These are phyloP conservation scores for Montifringilla adamsi DNA, from an alignment of 2,113 vertebrate genomes.

Conservation along the genomic window DNA sequence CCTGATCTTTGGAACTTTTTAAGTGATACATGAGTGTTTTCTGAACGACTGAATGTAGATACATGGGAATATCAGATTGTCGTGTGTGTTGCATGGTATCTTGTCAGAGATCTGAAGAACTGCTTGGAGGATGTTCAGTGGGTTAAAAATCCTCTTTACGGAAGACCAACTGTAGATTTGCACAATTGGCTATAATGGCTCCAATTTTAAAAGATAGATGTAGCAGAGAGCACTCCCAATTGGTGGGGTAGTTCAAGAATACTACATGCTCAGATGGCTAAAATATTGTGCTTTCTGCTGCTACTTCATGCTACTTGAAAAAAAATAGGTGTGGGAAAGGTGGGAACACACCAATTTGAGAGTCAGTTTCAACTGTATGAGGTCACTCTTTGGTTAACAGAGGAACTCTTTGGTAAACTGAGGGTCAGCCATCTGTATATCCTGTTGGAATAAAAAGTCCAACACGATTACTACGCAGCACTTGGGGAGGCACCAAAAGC, in stretches of 20 bases:
- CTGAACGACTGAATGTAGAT: neutral
- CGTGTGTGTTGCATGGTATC: neutral
- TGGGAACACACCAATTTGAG: slow-evolving; percentile 18
- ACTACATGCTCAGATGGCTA: slow-evolving; percentile 46
- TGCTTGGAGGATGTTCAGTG: slow-evolving; percentile 58
- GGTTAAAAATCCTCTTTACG: slow-evolving; percentile 70
- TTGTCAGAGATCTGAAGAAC: slow-evolving; percentile 41
- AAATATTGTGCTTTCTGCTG: slow-evolving; percentile 65
- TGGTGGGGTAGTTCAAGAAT: slow-evolving; percentile 67
- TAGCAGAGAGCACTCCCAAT: slow-evolving; percentile 67
- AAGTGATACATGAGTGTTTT: neutral
- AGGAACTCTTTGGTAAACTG: neutral
- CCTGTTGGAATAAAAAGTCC: neutral
- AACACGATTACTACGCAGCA: neutral
- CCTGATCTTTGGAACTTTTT: neutral
- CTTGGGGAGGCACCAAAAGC: neutral
- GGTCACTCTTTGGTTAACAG: slow-evolving; percentile 55
- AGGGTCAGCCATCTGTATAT: slow-evolving; percentile 5
- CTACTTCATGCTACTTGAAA: slow-evolving; percentile 44
- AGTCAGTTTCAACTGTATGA: slow-evolving; percentile 39
- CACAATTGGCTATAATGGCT: slow-evolving; percentile 70
- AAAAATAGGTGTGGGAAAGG: neutral
- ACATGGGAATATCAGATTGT: neutral
- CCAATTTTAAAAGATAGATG: slow-evolving; percentile 70
- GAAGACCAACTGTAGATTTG: slow-evolving; percentile 67